Base-by-base conservation (phyloP, 2,888 invertebrate genomes). In the Drosophila nigricruria region DNA sequence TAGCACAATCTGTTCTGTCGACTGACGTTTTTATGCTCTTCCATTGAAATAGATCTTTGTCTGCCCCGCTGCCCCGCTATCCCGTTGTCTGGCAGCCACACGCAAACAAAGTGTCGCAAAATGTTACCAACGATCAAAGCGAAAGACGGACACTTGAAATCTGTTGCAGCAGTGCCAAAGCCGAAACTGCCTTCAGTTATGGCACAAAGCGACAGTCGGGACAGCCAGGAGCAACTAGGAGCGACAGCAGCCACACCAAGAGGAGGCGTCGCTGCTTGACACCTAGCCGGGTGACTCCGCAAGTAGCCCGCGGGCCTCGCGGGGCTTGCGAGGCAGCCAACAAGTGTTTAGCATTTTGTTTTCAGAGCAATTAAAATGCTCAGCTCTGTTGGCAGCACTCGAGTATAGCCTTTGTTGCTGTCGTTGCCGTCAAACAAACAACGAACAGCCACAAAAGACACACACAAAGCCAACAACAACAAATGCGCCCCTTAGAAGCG, bases 291-390 rank as follows among this genome's bases (percentile, higher is more conserved):
- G 40, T 49, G 63, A 47, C 63, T 45, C 65, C 53, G 42, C 71
- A 82, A 82, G 73, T 80, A 76, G 86, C 82, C 67, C 45, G 79
- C 57, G 69, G 79, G 50, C 59, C 56, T 61, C 49, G 79, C 54
- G 69, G 76, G 34, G 70, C 61, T 58, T 63, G 60, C 66, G 68
- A 61, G 50, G 68, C 78, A 65, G 84, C 82, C 86, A 84, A 84
- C 84, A 88, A 84, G 84, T 86, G 84, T 86, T 84, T 88, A 86
- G 86, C 81, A 78, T 88, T 84, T 88, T 76, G 88, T 82, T 82
- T 82, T 78, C 78, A 86, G 70, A 82, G 84, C 84, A 85, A 85
- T 85, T 85, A 85, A 85, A 85, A 85, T 66, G 67, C 80, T 70
- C 71, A 70, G 64, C 74, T 66, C 70, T 32, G 59, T 53, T 75